Conservation (phyloP, 2,888 invertebrate genomes). For the Crocallis elinguaria region DNA sequence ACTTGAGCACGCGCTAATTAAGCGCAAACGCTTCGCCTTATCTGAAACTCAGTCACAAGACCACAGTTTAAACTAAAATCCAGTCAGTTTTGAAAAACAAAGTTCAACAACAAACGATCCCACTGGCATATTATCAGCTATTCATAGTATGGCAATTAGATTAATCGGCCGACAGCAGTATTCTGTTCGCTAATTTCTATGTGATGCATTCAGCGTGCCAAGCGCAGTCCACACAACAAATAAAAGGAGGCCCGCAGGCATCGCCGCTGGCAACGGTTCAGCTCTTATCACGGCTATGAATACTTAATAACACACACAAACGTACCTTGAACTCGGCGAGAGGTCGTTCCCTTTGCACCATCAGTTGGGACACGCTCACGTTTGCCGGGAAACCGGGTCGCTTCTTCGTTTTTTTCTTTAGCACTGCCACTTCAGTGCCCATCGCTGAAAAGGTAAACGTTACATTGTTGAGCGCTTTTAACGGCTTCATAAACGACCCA, state of each 20-base stretch:
- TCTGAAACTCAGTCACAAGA: neutral
- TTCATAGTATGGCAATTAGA: constrained; percentile 17
- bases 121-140: constrained; percentile 13
- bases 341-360: constrained; percentile 87
- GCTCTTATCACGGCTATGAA: constrained; percentile 67
- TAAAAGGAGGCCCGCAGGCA: constrained; percentile 42
- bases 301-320: constrained; percentile 49
- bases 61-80: neutral
- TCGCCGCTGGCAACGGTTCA: constrained; percentile 60
- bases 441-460: constrained; percentile 53
- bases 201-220: constrained; percentile 36
- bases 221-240: constrained; percentile 43
- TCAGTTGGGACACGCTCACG: constrained; percentile 87
- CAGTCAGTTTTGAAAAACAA: neutral
- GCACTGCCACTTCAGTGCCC: constrained; percentile 71
- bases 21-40: neutral
- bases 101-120: neutral
- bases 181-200: constrained; percentile 26
- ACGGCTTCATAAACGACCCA: constrained; percentile 21
- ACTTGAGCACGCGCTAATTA: too few species aligned
- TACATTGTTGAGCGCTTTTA: constrained; percentile 31
- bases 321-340: constrained; percentile 80
- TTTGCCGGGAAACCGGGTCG: constrained; percentile 85
- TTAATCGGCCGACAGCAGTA: constrained; percentile 6
- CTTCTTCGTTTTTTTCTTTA: constrained; percentile 88